phyloP scores from a whole-genome alignment of 2,797 vertebrate species.

The Bufotes viridis region DNA sequence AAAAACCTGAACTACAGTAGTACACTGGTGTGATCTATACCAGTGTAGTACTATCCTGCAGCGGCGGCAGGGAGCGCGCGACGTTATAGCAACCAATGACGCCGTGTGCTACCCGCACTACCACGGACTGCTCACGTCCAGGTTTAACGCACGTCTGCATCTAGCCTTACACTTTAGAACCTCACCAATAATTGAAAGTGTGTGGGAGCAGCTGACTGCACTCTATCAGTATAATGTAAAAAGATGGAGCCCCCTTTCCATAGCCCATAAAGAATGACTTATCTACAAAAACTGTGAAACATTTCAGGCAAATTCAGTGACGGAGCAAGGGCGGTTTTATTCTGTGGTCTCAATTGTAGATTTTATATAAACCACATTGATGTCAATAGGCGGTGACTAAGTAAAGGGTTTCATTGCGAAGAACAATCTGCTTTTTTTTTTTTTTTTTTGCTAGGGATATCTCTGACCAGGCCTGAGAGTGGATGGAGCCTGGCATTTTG shows the following conservation, averaged over 20 bases:
- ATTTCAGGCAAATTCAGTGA: background rate
- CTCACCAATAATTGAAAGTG: too few species aligned
- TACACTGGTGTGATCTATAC: too few species aligned
- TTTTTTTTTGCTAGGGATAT: constrained; percentile 29
- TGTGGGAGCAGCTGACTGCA: background rate
- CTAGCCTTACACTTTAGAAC: too few species aligned
- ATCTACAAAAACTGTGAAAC: background rate
- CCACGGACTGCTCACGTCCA: too few species aligned
- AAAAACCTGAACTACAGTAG: too few species aligned
- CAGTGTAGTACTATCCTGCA: too few species aligned
- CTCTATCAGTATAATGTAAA: background rate
- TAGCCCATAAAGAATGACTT: background rate
- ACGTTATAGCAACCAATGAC: too few species aligned
- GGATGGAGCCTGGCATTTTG: background rate
- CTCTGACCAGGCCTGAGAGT: constrained; percentile 11
- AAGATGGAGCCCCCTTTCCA: background rate
- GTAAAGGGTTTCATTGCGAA: constrained; percentile 40
- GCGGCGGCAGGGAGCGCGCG: too few species aligned
- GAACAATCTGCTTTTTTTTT: constrained; percentile 19
- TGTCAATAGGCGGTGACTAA: constrained; percentile 53
- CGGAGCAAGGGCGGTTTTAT: constrained; percentile 16
- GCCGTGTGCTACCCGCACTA: too few species aligned
- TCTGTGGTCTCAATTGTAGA: constrained; percentile 36
- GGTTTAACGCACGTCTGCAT: too few species aligned
- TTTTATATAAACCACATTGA: constrained; percentile 56